Evolutionary conservation across 2,888 invertebrate species (phyloP), one percentile per base, ranked within the genome.

Genomic region (Ophion ellenae): DNA sequence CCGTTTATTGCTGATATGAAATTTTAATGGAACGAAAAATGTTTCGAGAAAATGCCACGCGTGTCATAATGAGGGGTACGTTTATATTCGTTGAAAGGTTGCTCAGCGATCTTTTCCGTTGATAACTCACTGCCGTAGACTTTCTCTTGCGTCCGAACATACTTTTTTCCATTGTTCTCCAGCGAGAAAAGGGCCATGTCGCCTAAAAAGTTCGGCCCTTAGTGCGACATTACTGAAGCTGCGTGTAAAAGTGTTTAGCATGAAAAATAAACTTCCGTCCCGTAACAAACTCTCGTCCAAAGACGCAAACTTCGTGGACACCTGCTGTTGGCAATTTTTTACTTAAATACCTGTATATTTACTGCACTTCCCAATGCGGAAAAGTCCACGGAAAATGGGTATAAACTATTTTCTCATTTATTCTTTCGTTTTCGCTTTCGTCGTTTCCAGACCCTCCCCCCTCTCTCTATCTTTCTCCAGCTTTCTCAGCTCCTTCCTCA

Each of bases 281-380:
- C 32, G 20, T 59, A 67, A 74, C 67, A 74, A 81, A 74, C 74
- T 74, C 67, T 59, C 67, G 45, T 45, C 32, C 17, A 20, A n/a
- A 57, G n/a, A 73, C 57, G 69, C 75, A 79, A 83, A 83, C 57
- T 83, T 79, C 20, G 45, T n/a, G 75, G 71, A 79, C 85, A 83
- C 83, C 83, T 85, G 85, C 82, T 75, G 85, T 82, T 82, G 11
- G 85, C 77, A 78, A 82, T 83, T 83, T 81, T 73, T 71, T 78
- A 17, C 28, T 40, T 67, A 76, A 69, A 76, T 70, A 61, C 67
- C 47, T 70, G 20, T 73, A 73, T 77, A 80, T 83, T 85, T 83
- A 80, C 76, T 76, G 75, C 59, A 76, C 59, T 63, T 76, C 71
- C 57, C 47, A 76, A 32, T 67, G 81, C 71, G 36, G 71, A 76